Conservation (phyloP, 2,888 invertebrate species). For the Pristionchus mayeri region DNA sequence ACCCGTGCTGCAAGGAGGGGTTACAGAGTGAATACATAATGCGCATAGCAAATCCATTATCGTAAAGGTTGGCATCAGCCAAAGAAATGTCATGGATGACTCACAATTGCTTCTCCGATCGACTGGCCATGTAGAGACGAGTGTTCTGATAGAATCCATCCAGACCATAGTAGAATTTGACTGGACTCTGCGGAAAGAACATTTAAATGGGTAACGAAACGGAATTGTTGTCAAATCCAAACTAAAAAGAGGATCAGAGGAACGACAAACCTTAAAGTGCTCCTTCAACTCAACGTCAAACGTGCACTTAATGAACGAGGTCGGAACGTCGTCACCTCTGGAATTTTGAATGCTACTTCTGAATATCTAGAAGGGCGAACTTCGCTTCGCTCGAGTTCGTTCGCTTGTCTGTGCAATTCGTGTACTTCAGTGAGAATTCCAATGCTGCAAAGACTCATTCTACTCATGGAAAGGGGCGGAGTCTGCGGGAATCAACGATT, state of each 20-base stretch:
- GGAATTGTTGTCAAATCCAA: no score
- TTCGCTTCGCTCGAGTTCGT: conserved; percentile 44
- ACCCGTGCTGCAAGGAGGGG: conserved; percentile 80
- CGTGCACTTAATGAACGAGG: conserved; percentile 53
- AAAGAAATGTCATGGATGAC: not conserved
- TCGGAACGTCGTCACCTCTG: not conserved
- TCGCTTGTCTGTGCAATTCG: conserved; percentile 55
- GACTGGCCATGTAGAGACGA: conserved; percentile 86
- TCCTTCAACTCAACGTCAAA: conserved; percentile 54
- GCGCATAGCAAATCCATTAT: not conserved
- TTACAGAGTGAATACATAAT: not conserved
- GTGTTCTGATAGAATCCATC: conserved; percentile 99
- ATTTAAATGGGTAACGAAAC: no score
- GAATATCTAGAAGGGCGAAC: not conserved
- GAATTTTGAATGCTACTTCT: not conserved
- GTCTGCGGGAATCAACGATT: not conserved
- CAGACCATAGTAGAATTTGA: conserved; percentile 96
- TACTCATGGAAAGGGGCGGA: not conserved
- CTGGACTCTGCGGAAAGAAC: conserved; percentile 80
- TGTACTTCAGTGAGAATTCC: conserved; percentile 63
- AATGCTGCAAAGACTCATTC: conserved; percentile 56
- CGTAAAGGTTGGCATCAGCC: not conserved
- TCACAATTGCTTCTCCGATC: conserved; percentile 45
- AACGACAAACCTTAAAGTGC: conserved; percentile 55
- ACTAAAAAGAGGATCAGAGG: not conserved